These are phyloP conservation scores for Puma concolor DNA, from an alignment of 2,113 vertebrate species.

Conservation along the genomic window DNA sequence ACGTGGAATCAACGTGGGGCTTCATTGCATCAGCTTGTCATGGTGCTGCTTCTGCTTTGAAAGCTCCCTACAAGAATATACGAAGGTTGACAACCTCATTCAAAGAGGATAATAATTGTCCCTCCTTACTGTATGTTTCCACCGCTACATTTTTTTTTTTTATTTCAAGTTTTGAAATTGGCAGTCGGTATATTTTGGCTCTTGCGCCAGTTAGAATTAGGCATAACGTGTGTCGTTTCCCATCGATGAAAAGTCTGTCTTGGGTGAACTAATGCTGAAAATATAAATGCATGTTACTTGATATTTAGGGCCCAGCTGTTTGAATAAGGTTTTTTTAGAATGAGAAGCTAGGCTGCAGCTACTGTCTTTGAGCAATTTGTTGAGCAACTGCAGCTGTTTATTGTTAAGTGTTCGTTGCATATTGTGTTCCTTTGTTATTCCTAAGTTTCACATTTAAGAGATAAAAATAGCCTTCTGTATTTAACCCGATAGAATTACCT, in stretches of 20 bases:
- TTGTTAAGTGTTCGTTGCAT: not conserved
- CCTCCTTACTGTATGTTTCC: not conserved
- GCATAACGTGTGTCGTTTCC: not conserved
- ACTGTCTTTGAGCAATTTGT: too few relatives aligned
- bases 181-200: not conserved
- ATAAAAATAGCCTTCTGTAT: not conserved
- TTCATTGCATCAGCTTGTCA: not conserved
- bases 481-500: not conserved
- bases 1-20: not conserved
- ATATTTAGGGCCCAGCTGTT: not conserved
- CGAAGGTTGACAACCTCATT: not conserved
- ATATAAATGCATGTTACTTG: not conserved
- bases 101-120: not conserved
- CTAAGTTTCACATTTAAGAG: not conserved
- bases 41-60: not conserved
- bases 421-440: not conserved
- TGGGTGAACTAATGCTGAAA: slow-evolving; percentile 20
- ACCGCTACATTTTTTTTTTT: not conserved
- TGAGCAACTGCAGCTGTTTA: not conserved
- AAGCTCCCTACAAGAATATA: not conserved
- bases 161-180: not conserved
- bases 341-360: not conserved
- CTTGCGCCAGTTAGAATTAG: not conserved
- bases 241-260: not conserved
- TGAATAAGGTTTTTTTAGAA: not conserved